Evolutionary conservation across 2,797 vertebrate genomes (phyloP).

Genomic region (Schizothorax lantsangensis): DNA sequence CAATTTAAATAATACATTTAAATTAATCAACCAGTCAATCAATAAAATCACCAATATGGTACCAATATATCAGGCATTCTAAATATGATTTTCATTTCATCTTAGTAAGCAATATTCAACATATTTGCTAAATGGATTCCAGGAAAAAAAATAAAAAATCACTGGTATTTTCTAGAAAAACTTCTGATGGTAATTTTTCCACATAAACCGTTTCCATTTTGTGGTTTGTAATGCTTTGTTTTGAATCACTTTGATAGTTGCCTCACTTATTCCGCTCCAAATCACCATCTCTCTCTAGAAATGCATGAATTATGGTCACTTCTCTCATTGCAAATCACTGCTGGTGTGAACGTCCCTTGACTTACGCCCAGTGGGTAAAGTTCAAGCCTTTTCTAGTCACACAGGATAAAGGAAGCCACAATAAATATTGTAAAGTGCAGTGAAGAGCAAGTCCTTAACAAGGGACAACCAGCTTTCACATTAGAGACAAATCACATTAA

Average conservation of each 20-base stretch:
- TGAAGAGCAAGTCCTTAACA: not conserved
- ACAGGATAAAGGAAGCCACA: not conserved
- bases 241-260: not conserved
- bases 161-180: not conserved
- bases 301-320: not conserved
- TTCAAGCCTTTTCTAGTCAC: slow-evolving; percentile 11
- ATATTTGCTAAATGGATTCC: not conserved
- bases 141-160: not conserved
- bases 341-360: not conserved
- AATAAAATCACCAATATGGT: not conserved
- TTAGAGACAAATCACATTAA: slow-evolving; percentile 31
- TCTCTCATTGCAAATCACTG: not conserved
- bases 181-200: not conserved
- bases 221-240: not conserved
- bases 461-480: slow-evolving; percentile 28
- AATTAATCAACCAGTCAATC: not conserved
- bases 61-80: not conserved
- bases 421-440: not conserved
- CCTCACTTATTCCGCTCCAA: not conserved
- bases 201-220: not conserved
- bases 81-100: not conserved
- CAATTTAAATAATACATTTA: not conserved
- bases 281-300: slow-evolving; percentile 1
- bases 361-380: not conserved
- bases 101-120: not conserved